phyloP scores from a whole-genome alignment of 1,140 invertebrate genomes.

The Nasonia longicornis region DNA sequence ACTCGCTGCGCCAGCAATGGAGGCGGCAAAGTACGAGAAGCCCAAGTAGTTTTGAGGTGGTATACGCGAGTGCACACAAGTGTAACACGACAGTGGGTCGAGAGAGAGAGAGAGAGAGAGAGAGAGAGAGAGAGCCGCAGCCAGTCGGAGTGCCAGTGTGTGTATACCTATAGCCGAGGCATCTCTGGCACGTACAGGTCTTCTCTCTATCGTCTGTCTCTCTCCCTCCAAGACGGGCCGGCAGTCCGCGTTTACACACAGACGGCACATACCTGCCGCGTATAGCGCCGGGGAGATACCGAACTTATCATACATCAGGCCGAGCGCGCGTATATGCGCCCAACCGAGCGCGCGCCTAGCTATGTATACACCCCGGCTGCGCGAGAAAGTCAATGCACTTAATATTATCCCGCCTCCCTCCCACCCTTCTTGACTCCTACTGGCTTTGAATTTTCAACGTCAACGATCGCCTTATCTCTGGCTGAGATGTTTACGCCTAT shows the following conservation, averaged over 20 bases:
- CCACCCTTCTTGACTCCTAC: neutral
- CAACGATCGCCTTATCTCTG: neutral
- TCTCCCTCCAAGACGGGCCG: neutral
- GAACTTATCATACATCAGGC: conserved; percentile 9
- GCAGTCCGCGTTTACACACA: neutral
- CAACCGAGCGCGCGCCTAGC: neutral
- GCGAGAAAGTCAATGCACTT: neutral
- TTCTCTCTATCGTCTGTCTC: conserved; percentile 7
- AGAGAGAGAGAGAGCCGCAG: neutral
- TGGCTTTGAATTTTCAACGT: neutral
- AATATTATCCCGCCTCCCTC: neutral
- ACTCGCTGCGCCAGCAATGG: neutral
- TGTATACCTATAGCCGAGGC: neutral
- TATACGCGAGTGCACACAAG: conserved; percentile 8
- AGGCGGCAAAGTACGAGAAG: conserved; percentile 30
- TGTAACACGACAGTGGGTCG: neutral
- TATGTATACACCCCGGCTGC: neutral
- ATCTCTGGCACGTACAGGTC: neutral
- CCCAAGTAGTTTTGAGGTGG: conserved; percentile 34
- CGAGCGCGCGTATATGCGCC: conserved; percentile 4
- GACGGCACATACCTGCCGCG: neutral
- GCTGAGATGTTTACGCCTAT: neutral
- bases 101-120: neutral
- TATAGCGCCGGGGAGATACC: neutral
- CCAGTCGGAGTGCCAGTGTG: neutral